Conservation (phyloP, 2,797 vertebrate species). For the Peromyscus attwateri region DNA sequence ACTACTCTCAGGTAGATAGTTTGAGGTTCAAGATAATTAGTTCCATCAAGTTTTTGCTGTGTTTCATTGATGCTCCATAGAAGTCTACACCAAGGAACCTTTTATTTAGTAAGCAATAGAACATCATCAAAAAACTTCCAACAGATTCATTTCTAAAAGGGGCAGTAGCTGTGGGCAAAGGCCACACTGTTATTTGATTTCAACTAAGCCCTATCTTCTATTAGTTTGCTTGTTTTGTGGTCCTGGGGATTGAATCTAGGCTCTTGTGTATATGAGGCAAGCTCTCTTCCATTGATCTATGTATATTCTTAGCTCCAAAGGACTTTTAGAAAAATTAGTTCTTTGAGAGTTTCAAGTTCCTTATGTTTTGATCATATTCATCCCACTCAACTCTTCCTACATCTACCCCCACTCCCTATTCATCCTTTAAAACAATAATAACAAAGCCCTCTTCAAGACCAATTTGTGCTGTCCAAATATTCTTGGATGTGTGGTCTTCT, state of each 20-base stretch:
- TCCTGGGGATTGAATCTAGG: no score
- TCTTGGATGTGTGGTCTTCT: no score
- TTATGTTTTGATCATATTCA: neutral
- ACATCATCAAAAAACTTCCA: neutral
- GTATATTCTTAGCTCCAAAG: neutral
- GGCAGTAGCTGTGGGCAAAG: neutral
- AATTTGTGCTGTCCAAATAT: neutral
- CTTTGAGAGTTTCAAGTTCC: neutral
- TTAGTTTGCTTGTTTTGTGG: neutral
- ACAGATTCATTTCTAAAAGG: neutral
- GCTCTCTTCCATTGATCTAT: neutral
- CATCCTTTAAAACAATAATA: neutral
- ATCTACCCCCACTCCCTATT: neutral
- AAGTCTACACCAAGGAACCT: neutral
- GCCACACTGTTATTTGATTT: neutral
- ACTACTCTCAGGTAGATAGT: neutral
- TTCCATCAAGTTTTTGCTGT: neutral
- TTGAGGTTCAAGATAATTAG: neutral
- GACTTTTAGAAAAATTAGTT: neutral
- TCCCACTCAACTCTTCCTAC: neutral
- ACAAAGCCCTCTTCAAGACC: neutral
- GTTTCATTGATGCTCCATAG: neutral
- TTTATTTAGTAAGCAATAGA: neutral
- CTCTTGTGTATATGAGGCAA: neutral
- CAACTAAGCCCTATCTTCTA: neutral